Base-by-base conservation (phyloP, 2,113 vertebrate species). In the Scomber japonicus region DNA sequence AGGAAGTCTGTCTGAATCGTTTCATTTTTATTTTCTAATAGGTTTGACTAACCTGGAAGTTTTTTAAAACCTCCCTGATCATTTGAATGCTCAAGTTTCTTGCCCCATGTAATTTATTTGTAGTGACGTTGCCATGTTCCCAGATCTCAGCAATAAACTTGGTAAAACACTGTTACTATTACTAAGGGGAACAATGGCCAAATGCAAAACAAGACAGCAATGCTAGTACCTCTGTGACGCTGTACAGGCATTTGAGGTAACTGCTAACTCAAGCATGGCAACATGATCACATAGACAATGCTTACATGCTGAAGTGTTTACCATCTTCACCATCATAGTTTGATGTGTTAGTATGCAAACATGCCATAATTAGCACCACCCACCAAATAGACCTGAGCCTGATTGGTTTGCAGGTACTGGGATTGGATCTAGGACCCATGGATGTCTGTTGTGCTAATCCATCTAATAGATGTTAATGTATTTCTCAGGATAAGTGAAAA, bases 91-190 rank as follows among this genome's bases (percentile, higher is more conserved):
- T n/a, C 2, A 2, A 24, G 27, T 27, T 57, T 59, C 14, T 30
- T 16, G n/a, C 35, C 35, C 44, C 16, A 12, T 54, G 24, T 24
- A 5, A 62, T 7, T 40, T 35, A 5, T 59, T 8, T 19, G n/a
- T 49, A 11, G 45, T 16, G 1, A n/a, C 2, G 8, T 49, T 44
- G 8, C 8, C 7, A 53, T 5, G 2, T 63, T 66, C 19, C 35
- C 21, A 21, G 15, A 67, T 45, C 45, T 73, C 11, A 45, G 54
- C 21, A 68, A 44, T 45, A 63, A 71, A 51, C 56, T 11, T 16
- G 51, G 45, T 54, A 57, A 59, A 73, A 60, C 44, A 21, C n/a
- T 53, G 31, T 40, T 40, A 40, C 27, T 35, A 64, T 60, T 50
- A 85, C 16, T 13, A 21, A 62, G 3, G 13, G 11, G 24, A 6